Conservation (phyloP, 2,888 invertebrate genomes). For the Herminia tarsipennalis region DNA sequence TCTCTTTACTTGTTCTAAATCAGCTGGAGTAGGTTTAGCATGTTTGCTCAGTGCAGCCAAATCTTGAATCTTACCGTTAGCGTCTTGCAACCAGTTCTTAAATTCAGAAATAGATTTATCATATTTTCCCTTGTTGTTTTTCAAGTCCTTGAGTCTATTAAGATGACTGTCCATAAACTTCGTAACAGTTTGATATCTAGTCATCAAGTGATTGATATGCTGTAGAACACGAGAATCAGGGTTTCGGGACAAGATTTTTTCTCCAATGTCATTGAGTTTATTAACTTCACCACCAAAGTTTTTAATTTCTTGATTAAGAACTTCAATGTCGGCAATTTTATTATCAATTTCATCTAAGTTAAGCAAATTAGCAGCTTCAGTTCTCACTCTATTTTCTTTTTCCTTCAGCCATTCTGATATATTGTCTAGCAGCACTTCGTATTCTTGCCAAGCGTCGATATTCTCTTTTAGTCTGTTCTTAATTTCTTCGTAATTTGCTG, state of each 20-base stretch:
- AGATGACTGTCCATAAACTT: slow-evolving; percentile 90
- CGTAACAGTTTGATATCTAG: slow-evolving; percentile 90
- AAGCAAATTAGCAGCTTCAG: slow-evolving; percentile 90
- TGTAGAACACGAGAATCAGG: slow-evolving; percentile 94
- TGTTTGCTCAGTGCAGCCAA: slow-evolving; percentile 91
- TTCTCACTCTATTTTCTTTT: slow-evolving; percentile 90
- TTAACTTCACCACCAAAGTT: slow-evolving; percentile 88
- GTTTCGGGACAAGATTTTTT: slow-evolving; percentile 90
- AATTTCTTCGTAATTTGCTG: slow-evolving; percentile 88
- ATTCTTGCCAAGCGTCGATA: slow-evolving; percentile 91
- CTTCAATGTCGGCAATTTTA: slow-evolving; percentile 88
- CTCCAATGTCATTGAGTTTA: slow-evolving; percentile 88
- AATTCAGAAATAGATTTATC: slow-evolving; percentile 88
- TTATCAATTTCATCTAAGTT: slow-evolving; percentile 88
- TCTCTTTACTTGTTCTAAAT: slow-evolving; percentile 91
- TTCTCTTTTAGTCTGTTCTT: slow-evolving; percentile 89
- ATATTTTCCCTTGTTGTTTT: slow-evolving; percentile 89
- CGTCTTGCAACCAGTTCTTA: slow-evolving; percentile 91
- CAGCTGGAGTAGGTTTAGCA: slow-evolving; percentile 90
- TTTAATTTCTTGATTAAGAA: slow-evolving; percentile 87
- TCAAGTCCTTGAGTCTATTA: slow-evolving; percentile 89
- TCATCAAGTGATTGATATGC: slow-evolving; percentile 91
- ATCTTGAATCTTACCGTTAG: slow-evolving; percentile 90
- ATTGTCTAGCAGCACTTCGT: slow-evolving; percentile 91
- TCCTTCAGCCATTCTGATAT: slow-evolving; percentile 92